Evolutionary conservation across 2,113 vertebrate species (phyloP).

Genomic region (Rhea americana): DNA sequence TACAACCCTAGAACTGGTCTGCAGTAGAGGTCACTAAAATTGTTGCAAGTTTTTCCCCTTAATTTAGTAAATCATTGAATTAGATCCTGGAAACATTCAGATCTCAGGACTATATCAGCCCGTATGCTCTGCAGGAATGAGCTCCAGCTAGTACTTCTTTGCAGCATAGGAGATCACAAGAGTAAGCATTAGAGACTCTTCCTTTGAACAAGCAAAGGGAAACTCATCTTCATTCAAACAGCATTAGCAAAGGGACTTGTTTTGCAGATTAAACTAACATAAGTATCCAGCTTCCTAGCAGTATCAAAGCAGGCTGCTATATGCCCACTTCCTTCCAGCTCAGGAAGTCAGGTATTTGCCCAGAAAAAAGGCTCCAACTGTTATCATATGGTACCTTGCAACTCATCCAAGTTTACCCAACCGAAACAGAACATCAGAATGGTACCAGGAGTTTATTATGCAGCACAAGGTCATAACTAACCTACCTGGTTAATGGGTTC

Average conservation of each 20-base stretch:
- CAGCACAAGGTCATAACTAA: neutral
- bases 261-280: neutral
- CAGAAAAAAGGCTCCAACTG: neutral
- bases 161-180: neutral
- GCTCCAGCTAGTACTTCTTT: neutral
- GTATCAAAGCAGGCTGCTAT: neutral
- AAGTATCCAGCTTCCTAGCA: neutral
- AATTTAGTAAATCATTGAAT: neutral
- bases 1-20: neutral
- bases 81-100: neutral
- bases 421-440: neutral
- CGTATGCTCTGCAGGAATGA: neutral
- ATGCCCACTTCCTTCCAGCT: neutral
- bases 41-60: neutral
- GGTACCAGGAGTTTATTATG: neutral
- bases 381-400: neutral
- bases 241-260: neutral
- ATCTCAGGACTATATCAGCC: neutral
- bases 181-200: neutral
- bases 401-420: neutral
- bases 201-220: neutral
- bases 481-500: slow-evolving; percentile 55
- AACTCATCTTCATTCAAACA: neutral
- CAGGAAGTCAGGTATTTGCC: neutral
- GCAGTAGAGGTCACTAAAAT: neutral